Percentiles rank a stretch among this genome's conserved stretches.
Conservation (phyloP, 2,113 vertebrate genomes). For the Genyomyrus donnyi region DNA sequence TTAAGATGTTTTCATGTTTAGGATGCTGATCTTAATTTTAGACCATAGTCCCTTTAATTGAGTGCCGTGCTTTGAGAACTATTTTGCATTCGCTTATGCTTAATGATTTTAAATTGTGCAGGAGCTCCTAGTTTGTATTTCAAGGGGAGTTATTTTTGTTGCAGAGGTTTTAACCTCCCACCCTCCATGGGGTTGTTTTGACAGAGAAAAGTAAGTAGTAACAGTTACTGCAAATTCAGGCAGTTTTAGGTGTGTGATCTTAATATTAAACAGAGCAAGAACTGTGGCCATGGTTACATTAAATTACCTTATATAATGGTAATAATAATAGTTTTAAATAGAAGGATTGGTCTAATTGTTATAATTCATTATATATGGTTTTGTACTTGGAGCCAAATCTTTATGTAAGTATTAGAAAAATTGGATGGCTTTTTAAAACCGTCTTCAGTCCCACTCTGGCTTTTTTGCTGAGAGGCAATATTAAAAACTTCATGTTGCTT, state of each 20-base stretch:
- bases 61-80: background rate
- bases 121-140: background rate
- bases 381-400: background rate
- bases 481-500: background rate
- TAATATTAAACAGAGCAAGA: background rate
- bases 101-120: background rate
- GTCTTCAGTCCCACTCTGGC: background rate
- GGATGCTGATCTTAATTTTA: constrained; percentile 11
- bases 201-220: background rate
- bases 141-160: background rate
- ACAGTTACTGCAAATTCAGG: background rate
- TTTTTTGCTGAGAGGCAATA: background rate
- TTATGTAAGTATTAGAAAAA: background rate
- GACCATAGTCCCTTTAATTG: constrained; percentile 6
- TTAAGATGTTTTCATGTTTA: background rate
- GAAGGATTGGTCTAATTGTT: background rate
- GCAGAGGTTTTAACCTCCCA: background rate
- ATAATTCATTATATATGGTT: background rate
- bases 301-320: background rate
- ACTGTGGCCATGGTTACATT: background rate
- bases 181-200: background rate
- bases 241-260: background rate
- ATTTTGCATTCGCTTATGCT: background rate
- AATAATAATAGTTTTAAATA: background rate
- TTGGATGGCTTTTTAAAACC: background rate